These are phyloP conservation scores for Rhadina sibilatrix DNA, from an alignment of 2,113 vertebrate genomes.

Conservation along the genomic window DNA sequence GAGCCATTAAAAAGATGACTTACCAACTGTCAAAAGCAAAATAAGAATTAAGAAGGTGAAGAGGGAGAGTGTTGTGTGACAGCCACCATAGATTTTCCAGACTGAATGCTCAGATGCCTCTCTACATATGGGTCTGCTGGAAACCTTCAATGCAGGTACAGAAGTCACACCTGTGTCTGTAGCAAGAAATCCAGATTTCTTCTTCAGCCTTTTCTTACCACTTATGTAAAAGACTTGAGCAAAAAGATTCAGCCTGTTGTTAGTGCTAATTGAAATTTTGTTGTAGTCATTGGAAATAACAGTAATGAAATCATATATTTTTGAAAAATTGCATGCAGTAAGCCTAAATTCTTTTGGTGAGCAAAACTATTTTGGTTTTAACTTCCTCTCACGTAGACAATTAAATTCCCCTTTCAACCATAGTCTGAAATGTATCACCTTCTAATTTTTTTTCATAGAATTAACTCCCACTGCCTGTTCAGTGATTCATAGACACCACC, in stretches of 20 bases:
- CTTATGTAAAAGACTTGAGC: background rate
- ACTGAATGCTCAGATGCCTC: slow-evolving; percentile 59
- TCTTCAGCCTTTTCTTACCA: background rate
- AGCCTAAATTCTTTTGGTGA: background rate
- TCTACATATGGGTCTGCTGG: background rate
- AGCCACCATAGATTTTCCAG: slow-evolving; percentile 59
- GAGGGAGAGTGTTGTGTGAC: slow-evolving; percentile 33
- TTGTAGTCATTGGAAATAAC: background rate
- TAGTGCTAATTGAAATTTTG: background rate
- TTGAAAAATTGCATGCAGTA: background rate
- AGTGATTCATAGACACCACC: background rate
- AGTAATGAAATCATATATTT: background rate
- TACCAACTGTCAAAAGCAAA: slow-evolving; percentile 67
- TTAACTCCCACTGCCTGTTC: slow-evolving; percentile 10
- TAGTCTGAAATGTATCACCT: background rate
- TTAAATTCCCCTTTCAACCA: background rate
- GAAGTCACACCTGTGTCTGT: background rate
- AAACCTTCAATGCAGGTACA: slow-evolving; percentile 11
- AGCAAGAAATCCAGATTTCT: background rate
- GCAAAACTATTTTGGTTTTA: background rate
- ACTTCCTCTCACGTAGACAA: slow-evolving; percentile 22
- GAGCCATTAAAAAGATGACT: slow-evolving; percentile 68
- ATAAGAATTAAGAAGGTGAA: slow-evolving; percentile 65
- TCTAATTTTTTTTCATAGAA: slow-evolving; percentile 1
- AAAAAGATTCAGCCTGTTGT: background rate